phyloP scores from a whole-genome alignment of 2,113 vertebrate genomes.

The Antechinus flavipes region DNA sequence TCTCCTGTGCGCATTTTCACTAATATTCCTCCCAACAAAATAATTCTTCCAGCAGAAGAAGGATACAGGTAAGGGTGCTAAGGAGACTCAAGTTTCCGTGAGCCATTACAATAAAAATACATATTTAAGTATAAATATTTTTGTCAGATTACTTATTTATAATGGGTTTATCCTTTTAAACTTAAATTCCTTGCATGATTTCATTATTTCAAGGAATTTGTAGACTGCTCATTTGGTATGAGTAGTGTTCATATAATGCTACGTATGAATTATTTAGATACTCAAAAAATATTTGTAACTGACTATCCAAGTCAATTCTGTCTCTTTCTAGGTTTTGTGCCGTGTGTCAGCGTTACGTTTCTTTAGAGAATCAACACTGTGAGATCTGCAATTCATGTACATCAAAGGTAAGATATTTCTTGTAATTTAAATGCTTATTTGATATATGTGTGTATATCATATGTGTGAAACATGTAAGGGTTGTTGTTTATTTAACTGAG shows the following conservation, averaged over 20 bases:
- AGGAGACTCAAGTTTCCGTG: neutral
- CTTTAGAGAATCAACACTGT: conserved; percentile 93
- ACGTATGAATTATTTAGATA: neutral
- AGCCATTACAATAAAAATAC: neutral
- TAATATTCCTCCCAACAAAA: conserved; percentile 86
- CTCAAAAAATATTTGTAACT: neutral
- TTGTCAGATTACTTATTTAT: neutral
- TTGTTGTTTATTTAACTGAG: neutral
- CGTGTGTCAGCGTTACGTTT: conserved; percentile 91
- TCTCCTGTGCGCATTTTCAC: conserved; percentile 98
- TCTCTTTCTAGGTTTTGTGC: conserved; percentile 88
- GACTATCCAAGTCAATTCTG: conserved; percentile 22
- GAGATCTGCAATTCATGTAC: conserved; percentile 91
- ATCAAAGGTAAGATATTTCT: conserved; percentile 90
- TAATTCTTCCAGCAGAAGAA: conserved; percentile 92
- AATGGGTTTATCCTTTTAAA: conserved; percentile 41
- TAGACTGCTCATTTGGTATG: neutral
- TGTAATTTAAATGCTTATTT: conserved; percentile 16
- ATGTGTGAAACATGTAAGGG: neutral
- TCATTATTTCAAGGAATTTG: conserved; percentile 39
- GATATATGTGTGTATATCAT: neutral
- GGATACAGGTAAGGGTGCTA: conserved; percentile 91
- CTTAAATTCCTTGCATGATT: conserved; percentile 45
- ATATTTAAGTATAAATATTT: neutral
- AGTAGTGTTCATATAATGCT: neutral